These are phyloP conservation scores for Leucophenga montana DNA, from an alignment of 2,888 invertebrate genomes.

Conservation along the genomic window DNA sequence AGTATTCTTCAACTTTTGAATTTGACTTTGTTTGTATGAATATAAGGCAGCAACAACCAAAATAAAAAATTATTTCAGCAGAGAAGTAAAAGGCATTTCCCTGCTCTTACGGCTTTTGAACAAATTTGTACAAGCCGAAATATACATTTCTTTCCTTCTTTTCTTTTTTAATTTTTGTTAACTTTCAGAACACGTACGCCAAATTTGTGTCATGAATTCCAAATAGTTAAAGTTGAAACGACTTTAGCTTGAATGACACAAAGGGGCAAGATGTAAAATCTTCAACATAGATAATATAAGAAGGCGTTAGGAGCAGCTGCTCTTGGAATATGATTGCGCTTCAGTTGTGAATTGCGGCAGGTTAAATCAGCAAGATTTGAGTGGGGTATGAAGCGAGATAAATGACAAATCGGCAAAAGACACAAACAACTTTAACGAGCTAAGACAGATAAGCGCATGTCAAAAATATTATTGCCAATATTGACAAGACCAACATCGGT, in stretches of 20 bases:
- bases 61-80: slow-evolving; percentile 36
- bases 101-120: background rate
- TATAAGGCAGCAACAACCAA: slow-evolving; percentile 33
- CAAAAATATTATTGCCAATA: no score
- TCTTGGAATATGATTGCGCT: background rate
- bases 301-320: background rate
- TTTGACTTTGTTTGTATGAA: no score
- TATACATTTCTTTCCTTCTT: slow-evolving; percentile 22
- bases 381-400: no score
- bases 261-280: background rate
- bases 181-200: slow-evolving; percentile 59
- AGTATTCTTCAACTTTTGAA: background rate
- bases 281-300: background rate
- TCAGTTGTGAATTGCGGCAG: slow-evolving; percentile 13
- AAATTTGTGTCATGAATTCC: slow-evolving; percentile 59
- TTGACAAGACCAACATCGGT: no score
- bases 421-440: no score
- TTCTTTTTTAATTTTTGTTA: slow-evolving; percentile 39
- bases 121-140: background rate
- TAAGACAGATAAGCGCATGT: no score
- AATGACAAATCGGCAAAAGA: no score
- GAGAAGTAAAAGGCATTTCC: slow-evolving; percentile 44
- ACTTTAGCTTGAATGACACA: background rate
- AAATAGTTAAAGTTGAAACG: slow-evolving; percentile 45
- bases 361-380: slow-evolving; percentile 3